These are phyloP conservation scores for Tenualosa thibaudeaui DNA, from an alignment of 2,797 vertebrate genomes.

Conservation along the genomic window DNA sequence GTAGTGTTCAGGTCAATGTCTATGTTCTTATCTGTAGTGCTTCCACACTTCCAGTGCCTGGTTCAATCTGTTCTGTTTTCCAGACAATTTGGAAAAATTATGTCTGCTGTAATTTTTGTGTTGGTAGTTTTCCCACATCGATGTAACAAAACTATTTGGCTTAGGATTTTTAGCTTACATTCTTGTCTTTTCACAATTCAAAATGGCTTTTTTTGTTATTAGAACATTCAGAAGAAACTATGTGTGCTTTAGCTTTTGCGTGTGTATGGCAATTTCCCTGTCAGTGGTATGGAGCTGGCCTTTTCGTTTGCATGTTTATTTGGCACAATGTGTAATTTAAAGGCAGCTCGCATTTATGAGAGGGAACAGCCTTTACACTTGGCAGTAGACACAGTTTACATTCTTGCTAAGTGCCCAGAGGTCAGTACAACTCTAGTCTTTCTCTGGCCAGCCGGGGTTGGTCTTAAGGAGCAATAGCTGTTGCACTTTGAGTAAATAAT, in stretches of 20 bases:
- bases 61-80: not conserved
- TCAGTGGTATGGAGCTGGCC: conserved; percentile 12
- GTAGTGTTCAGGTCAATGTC: not conserved
- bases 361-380: conserved; percentile 17
- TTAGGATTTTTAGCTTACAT: conserved; percentile 15
- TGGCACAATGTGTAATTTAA: conserved; percentile 22
- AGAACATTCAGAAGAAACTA: not conserved
- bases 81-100: not conserved
- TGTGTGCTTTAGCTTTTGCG: not conserved
- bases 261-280: conserved; percentile 3
- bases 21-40: not conserved
- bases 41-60: not conserved
- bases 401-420: conserved; percentile 25
- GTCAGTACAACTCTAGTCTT: conserved; percentile 28
- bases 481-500: conserved; percentile 46
- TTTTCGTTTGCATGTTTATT: conserved; percentile 7
- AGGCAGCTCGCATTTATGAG: conserved; percentile 14
- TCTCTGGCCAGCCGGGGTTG: conserved; percentile 2
- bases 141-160: conserved; percentile 25
- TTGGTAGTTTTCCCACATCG: not conserved
- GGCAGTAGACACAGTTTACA: conserved; percentile 29
- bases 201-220: conserved; percentile 23
- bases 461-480: conserved; percentile 27
- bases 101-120: not conserved
- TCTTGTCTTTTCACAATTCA: conserved; percentile 23